These are phyloP conservation scores for Malurus melanocephalus DNA, from an alignment of 2,113 vertebrate species.

Conservation along the genomic window DNA sequence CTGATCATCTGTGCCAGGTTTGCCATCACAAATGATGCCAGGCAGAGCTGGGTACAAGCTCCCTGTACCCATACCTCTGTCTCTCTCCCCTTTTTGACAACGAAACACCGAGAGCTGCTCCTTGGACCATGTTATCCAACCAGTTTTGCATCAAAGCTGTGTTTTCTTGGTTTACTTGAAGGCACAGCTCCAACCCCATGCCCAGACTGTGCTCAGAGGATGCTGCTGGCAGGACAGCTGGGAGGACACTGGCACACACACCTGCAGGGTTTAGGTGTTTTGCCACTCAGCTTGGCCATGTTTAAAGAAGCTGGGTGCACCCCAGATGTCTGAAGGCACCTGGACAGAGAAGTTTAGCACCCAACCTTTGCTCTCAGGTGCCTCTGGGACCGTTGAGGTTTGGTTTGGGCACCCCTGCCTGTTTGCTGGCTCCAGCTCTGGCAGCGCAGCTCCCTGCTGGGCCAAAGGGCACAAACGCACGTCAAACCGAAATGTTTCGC, in stretches of 20 bases:
- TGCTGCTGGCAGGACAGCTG: background rate
- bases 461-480: background rate
- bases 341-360: background rate
- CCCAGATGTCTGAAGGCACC: background rate
- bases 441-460: background rate
- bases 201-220: background rate
- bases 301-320: background rate
- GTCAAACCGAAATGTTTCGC: background rate
- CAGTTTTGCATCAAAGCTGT: background rate
- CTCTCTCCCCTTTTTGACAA: background rate
- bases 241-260: background rate
- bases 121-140: background rate
- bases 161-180: background rate
- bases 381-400: background rate
- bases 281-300: background rate
- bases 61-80: background rate
- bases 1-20: background rate
- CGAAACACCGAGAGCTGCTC: background rate
- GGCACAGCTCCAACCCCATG: background rate
- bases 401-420: background rate
- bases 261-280: rapidly evolving
- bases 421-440: background rate
- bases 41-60: background rate
- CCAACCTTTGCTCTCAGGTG: background rate
- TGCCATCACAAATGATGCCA: background rate